Percentiles rank a stretch among this genome's conserved stretches.
phyloP scores from a whole-genome alignment of 2,888 invertebrate genomes.

The Drosophila formosana region DNA sequence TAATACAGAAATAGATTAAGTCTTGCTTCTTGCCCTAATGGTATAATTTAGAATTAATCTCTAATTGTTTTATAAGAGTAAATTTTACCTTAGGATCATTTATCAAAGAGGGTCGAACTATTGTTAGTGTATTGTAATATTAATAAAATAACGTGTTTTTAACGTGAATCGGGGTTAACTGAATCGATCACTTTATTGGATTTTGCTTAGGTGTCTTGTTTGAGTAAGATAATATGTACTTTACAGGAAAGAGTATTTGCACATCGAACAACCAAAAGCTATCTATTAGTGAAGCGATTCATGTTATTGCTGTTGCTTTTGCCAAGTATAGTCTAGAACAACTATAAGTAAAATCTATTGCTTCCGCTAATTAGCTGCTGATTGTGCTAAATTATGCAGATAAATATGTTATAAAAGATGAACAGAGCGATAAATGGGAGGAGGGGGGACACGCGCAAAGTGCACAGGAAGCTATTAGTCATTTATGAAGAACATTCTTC shows the following conservation, averaged over 20 bases:
- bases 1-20: too few species aligned
- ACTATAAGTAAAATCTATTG: constrained; percentile 37
- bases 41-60: too few species aligned
- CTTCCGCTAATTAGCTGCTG: constrained; percentile 54
- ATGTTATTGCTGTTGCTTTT: neutral
- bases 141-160: too few species aligned
- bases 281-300: neutral
- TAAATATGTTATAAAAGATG: neutral
- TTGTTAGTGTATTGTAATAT: too few species aligned
- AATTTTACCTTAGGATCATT: too few species aligned
- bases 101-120: too few species aligned
- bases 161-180: too few species aligned
- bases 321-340: neutral
- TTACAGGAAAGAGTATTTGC: neutral
- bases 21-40: too few species aligned
- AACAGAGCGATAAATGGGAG: neutral
- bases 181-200: too few species aligned
- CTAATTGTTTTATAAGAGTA: too few species aligned
- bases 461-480: constrained; percentile 57
- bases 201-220: too few species aligned
- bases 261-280: neutral
- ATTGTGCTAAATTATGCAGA: constrained; percentile 53
- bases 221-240: neutral
- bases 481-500: constrained; percentile 50
- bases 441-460: constrained; percentile 21